Evolutionary conservation across 2,113 vertebrate species (phyloP).

Genomic region (Heliornis fulica): DNA sequence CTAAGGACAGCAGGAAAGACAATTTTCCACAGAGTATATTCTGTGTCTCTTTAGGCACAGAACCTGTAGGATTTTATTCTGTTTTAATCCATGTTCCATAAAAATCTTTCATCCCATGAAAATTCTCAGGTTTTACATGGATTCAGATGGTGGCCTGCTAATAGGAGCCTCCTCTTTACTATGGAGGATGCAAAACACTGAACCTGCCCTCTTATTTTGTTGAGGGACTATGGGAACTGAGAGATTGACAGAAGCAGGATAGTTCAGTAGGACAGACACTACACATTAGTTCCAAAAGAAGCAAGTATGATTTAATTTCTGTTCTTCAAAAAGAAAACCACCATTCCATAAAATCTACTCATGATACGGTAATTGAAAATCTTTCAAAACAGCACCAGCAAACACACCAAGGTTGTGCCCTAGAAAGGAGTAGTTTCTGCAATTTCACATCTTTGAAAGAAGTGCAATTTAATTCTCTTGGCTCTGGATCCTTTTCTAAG

Average conservation of each 20-base stretch:
- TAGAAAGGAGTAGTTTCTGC: neutral
- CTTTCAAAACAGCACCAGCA: neutral
- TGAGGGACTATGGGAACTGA: neutral
- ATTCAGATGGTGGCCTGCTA: neutral
- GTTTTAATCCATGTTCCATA: neutral
- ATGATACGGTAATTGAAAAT: neutral
- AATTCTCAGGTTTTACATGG: neutral
- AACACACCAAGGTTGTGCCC: neutral
- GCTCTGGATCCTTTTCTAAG: neutral
- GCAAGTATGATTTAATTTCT: neutral
- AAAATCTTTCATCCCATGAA: neutral
- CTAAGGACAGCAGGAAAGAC: neutral
- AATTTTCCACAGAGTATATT: neutral
- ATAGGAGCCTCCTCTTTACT: neutral
- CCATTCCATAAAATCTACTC: neutral
- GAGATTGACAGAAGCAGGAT: neutral
- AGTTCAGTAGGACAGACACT: neutral
- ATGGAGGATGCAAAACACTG: neutral
- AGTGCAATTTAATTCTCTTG: neutral
- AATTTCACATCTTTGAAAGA: neutral
- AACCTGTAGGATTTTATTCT: neutral
- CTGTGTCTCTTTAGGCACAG: neutral
- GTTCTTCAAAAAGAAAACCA: neutral
- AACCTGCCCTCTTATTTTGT: neutral
- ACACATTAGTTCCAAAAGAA: neutral